Evolutionary conservation across 1,140 invertebrate genomes (phyloP), one percentile per base, ranked within the genome.

Genomic region (Apis florea): DNA sequence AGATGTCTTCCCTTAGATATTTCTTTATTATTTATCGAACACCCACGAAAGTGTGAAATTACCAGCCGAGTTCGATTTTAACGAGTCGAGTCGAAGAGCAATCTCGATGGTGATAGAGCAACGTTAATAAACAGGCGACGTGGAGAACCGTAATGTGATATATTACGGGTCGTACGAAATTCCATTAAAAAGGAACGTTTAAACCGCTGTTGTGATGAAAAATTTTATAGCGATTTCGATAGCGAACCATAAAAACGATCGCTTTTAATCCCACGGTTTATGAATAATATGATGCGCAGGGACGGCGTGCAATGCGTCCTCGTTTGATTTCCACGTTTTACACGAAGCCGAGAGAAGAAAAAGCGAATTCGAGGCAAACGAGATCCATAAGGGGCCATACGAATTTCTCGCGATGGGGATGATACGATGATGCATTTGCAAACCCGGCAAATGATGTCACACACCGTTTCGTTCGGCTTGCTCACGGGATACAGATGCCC

Each of bases 381-480:
- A 5, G 31, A 17, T 47, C 84, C 84, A 85, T 85, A 86, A 79
- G 49, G 61, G 84, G 84, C 19, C 74, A 76, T 66, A 68, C 84
- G 70, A 87, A 87, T 83, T 80, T 81, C n/a, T n/a, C n/a, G n/a
- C 59, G 31, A 26, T 61, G 63, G 13, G 83, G 59, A 76, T 69
- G 67, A 49, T 79, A 31, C 67, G 77, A 64, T 4, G 31, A 49
- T 81, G 79, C 85, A 86, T 91, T 83, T 89, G 78, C 86, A 87
- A n/a, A 88, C 47, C 79, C 21, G 79, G 82, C n/a, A n/a, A n/a
- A n/a, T 91, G 90, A 91, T 89, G 90, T 91, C 90, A 91, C 51
- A 84, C 72, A 73, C 79, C 63, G 83, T 89, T 90, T 90, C 75
- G 86, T 69, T 85, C 67, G 40, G 56, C 71, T 76, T 76, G 64